phyloP scores from a whole-genome alignment of 1,140 invertebrate species.

The Archegozetes longisetosus region DNA sequence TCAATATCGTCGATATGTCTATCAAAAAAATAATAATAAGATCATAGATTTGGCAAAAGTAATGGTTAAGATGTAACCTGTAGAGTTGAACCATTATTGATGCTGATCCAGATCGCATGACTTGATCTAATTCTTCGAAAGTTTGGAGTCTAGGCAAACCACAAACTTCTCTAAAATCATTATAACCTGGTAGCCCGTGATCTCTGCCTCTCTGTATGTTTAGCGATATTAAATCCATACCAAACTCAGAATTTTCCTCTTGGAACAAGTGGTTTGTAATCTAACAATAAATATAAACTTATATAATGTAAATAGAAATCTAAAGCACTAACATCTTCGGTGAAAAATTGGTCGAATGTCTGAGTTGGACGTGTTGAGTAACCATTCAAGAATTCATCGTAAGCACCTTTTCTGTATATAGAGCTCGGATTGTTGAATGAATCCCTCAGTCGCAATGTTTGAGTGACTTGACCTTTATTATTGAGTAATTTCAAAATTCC shows the following conservation, averaged over 20 bases:
- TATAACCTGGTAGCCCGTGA: conserved; percentile 70
- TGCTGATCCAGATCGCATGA: conserved; percentile 34
- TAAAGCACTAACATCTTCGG: conserved; percentile 40
- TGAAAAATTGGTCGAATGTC: conserved; percentile 45
- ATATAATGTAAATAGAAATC: background rate
- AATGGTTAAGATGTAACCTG: too few relatives aligned
- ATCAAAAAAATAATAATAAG: too few relatives aligned
- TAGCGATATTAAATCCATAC: conserved; percentile 38
- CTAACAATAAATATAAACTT: conserved; percentile 51
- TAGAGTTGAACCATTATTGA: conserved; percentile 14
- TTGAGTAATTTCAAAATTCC: conserved; percentile 7
- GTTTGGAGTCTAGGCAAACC: conserved; percentile 47
- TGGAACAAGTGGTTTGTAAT: conserved; percentile 78
- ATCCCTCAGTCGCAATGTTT: conserved; percentile 8
- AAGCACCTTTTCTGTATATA: conserved; percentile 16
- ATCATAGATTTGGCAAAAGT: too few relatives aligned
- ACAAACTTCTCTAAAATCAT: conserved; percentile 60
- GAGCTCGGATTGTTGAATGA: conserved; percentile 17
- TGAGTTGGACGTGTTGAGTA: conserved; percentile 33
- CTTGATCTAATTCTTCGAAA: conserved; percentile 55
- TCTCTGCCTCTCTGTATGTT: conserved; percentile 56
- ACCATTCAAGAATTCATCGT: conserved; percentile 18
- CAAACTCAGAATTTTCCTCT: conserved; percentile 34
- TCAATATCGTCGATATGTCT: conserved; percentile 43
- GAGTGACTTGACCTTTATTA: conserved; percentile 11